Percentiles rank a stretch among this genome's conserved stretches.
These are phyloP conservation scores for Pentamera pediparva DNA, from an alignment of 53 echinoderm and acorn worm genomes.

Conservation along the genomic window DNA sequence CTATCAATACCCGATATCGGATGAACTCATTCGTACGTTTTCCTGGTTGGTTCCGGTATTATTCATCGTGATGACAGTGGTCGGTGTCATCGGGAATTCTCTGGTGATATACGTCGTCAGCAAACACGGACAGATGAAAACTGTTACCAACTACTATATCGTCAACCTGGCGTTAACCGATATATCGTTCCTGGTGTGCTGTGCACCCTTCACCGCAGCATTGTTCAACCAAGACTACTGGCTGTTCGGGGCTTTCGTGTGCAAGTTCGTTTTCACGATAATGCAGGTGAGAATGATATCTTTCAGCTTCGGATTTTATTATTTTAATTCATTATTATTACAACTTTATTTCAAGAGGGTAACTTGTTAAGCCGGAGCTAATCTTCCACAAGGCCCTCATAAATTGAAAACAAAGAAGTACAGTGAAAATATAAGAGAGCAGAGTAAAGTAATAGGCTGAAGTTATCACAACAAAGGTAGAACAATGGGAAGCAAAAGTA, in stretches of 20 bases:
- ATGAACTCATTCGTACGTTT: background rate
- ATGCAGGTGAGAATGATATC: conserved; percentile 90
- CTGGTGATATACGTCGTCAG: conserved; percentile 85
- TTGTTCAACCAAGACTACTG: conserved; percentile 52
- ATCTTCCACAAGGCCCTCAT: too few species aligned
- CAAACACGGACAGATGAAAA: conserved; percentile 87
- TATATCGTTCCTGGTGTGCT: conserved; percentile 74
- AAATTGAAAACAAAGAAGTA: too few species aligned
- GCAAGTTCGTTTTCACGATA: conserved; percentile 92
- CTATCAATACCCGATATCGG: background rate
- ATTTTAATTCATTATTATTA: too few species aligned
- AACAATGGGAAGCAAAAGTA: too few species aligned
- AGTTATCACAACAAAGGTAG: too few species aligned
- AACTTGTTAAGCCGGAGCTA: too few species aligned
- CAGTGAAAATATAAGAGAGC: too few species aligned
- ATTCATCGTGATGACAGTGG: conserved; percentile 64
- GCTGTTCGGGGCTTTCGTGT: conserved; percentile 78
- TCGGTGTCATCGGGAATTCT: conserved; percentile 76
- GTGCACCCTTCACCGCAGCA: conserved; percentile 78
- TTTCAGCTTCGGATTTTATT: too few species aligned
- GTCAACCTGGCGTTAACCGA: conserved; percentile 86
- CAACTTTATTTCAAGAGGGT: too few species aligned
- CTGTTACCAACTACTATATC: conserved; percentile 91
- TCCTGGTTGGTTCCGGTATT: conserved; percentile 76
- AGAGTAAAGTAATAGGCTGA: too few species aligned